phyloP scores from a whole-genome alignment of 2,888 invertebrate species.

The Laothoe populi region DNA sequence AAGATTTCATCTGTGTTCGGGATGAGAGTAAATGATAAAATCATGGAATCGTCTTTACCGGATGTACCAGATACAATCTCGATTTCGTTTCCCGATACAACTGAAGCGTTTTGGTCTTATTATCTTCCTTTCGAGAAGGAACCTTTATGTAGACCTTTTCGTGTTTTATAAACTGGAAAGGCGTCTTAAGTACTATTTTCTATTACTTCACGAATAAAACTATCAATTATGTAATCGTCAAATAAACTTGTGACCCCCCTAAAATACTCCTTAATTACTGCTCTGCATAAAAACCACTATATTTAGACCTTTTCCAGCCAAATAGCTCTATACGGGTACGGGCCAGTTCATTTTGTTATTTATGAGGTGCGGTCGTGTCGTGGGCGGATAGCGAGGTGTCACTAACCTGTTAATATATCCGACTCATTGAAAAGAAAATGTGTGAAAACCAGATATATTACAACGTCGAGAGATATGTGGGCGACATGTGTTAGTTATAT shows the following conservation, averaged over 20 bases:
- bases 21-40: conserved; percentile 8
- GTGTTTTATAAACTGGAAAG: too few species aligned
- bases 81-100: conserved; percentile 3
- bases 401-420: conserved; percentile 27
- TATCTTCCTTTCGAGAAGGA: background rate
- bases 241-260: background rate
- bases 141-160: too few species aligned
- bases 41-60: conserved; percentile 11
- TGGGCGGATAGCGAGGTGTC: conserved; percentile 28
- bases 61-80: conserved; percentile 11
- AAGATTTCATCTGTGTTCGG: conserved; percentile 17
- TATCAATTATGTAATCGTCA: too few species aligned
- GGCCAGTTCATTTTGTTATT: conserved; percentile 25
- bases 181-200: too few species aligned
- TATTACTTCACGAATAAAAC: too few species aligned
- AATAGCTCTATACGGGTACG: background rate
- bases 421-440: conserved; percentile 22
- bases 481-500: background rate
- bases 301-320: conserved; percentile 29
- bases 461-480: background rate
- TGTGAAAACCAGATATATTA: conserved; percentile 21
- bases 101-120: background rate
- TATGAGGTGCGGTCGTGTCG: conserved; percentile 22
- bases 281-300: conserved; percentile 29
- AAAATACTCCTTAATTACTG: background rate